Base-by-base conservation (phyloP, 1,140 invertebrate species). In the Caenorhabditis latens region DNA sequence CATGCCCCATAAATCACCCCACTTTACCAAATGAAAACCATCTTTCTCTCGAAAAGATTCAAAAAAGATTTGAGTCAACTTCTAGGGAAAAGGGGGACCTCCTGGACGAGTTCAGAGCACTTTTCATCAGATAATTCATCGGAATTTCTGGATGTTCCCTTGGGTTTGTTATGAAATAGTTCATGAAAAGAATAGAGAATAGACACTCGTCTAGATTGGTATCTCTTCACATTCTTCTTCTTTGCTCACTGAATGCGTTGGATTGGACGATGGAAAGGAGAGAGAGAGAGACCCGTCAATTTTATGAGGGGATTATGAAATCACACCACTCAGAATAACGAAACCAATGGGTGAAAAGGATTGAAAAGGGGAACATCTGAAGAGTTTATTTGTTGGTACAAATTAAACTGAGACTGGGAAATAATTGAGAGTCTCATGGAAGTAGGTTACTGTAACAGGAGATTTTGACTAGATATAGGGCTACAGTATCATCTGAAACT, bases 301-400 rank as follows among this genome's bases (percentile, higher is more conserved):
- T 79, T 79, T 79, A 79, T 79, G 71, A 79, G 71, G 71, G 46
- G 71, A 79, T 79, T 79, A 79, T 79, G 71, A 79, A 79, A 79
- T 79, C 71, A 79, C 71, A 24, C 14, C 46, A 79, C n/a, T 79
- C 71, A 50, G n/a, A 79, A 79, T 79, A 50, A 79, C 71, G 3
- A 50, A 79, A 79, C 71, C 9, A n/a, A 50, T 14, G 46, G 13
- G 42, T 48, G 42, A 50, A n/a, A 79, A 46, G 14, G 32, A 32
- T 32, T 32, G 32, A 50, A 11, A 79, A 50, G 46, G 71, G 46
- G n/a, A 79, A 79, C n/a, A 19, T n/a, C 8, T 43, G 8, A 46
- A 71, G 32, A 65, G 16, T 42, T 42, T 21, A 65, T 8, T 53
- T 53, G 50, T 53, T 53, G 1, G 50, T 53, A 53, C 50, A 53